Base-by-base conservation (phyloP, 2,797 vertebrate species). In the Lacerta agilis region DNA sequence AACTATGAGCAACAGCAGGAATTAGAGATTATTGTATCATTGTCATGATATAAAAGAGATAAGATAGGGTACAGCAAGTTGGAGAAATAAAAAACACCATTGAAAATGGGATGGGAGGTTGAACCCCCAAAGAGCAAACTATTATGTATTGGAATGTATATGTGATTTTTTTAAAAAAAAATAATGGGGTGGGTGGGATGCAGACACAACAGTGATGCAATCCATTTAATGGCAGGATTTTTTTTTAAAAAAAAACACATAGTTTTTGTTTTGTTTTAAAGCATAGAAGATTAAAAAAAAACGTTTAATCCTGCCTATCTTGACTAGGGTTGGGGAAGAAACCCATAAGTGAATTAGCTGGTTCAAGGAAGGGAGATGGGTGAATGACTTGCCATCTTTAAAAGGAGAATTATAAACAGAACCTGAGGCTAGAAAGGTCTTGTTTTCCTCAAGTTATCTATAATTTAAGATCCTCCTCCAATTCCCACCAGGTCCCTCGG, bases 371-470 rank as follows among this genome's bases (percentile, higher is more conserved):
- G 1, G 25, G 75, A 4, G 41, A n/a, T 38, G 20, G 15, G 81
- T 13, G 71, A 82, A 61, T 67, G 11, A 66, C 7, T 86, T 1
- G 1, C 0, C 1, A 15, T 17, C 1, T 5, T 45, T 61, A n/a
- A 83, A 86, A 83, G 45, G 77, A 45, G 75, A 87, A 29, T 33
- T 13, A 5, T 5, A 80, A 89, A 18, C 17, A 36, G n/a, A 3
- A 2, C 77, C 86, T 94, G 36, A 67, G 67, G 15, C 11, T 75
- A 67, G 76, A 73, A 38, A 79, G 33, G 78, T 2, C 78, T 89
- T 0, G 0, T 88, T 87, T 88, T 25, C 86, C 8, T 1, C 0
- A 0, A 36, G 6, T 5, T 27, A 76, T 79, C 86, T 89, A 3
- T 75, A 84, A 38, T 79, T 88, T 13, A 61, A 73, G 81, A 81